phyloP scores from a whole-genome alignment of 1,140 invertebrate genomes.

The Hycleus cichorii region DNA sequence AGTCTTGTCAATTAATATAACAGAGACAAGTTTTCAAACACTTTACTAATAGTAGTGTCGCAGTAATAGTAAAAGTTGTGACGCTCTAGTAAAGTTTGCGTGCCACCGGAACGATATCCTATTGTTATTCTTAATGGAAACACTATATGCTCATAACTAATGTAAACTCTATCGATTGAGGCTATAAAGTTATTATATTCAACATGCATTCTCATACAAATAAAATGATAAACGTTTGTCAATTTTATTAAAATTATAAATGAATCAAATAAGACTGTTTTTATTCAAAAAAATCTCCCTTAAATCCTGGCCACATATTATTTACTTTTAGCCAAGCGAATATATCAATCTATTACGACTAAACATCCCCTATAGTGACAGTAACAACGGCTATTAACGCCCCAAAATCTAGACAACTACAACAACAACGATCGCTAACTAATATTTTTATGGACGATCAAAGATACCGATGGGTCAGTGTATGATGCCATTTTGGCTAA shows the following conservation, averaged over 20 bases:
- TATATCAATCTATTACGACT: slow-evolving; percentile 22
- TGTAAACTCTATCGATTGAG: slow-evolving; percentile 6
- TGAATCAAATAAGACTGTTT: too few species aligned
- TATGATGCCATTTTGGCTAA: slow-evolving; percentile 34
- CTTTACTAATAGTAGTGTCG: too few species aligned
- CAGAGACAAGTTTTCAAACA: slow-evolving; percentile 6
- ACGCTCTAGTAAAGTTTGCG: background rate
- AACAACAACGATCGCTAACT: slow-evolving; percentile 11
- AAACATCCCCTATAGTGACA: slow-evolving; percentile 25
- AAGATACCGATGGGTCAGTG: slow-evolving; percentile 37
- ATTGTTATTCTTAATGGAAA: slow-evolving; percentile 12
- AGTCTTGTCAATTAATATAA: slow-evolving; percentile 14
- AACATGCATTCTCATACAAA: too few species aligned
- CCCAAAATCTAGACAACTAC: slow-evolving; percentile 32
- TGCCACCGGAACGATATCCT: background rate
- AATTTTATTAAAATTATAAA: too few species aligned
- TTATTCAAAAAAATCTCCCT: too few species aligned
- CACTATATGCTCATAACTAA: slow-evolving; percentile 12
- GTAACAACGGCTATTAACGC: slow-evolving; percentile 26
- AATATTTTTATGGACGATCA: slow-evolving; percentile 43
- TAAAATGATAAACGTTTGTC: too few species aligned
- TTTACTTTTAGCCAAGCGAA: too few species aligned
- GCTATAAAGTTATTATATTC: slow-evolving; percentile 9
- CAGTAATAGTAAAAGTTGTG: too few species aligned
- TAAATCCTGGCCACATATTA: too few species aligned